Evolutionary conservation across 2,797 vertebrate species (phyloP).

Genomic region (Coluber constrictor): DNA sequence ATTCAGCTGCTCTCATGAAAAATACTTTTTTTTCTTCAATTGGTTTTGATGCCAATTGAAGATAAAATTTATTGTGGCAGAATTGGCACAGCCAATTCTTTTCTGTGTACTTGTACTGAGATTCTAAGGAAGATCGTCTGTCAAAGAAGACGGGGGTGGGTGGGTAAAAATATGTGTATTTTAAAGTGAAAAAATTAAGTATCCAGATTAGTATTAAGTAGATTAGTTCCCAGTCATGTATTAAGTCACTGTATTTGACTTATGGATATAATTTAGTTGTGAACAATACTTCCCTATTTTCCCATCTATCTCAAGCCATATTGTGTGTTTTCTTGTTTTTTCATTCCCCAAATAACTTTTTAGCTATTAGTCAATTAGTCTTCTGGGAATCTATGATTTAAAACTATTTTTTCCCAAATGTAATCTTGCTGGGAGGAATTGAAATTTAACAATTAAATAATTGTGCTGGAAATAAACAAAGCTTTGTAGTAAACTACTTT

Average conservation of each 20-base stretch:
- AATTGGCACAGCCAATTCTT: neutral
- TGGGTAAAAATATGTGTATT: neutral
- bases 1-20: neutral
- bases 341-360: neutral
- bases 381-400: neutral
- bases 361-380: neutral
- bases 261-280: neutral
- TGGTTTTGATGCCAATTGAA: neutral
- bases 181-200: neutral
- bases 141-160: neutral
- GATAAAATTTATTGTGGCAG: neutral
- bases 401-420: neutral
- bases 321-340: neutral
- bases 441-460: neutral
- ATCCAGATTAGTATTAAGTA: neutral
- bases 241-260: neutral
- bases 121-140: neutral
- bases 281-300: neutral
- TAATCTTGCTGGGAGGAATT: neutral
- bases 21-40: neutral
- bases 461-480: neutral
- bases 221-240: neutral
- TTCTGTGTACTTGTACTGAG: neutral
- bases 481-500: neutral
- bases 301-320: neutral